phyloP scores from a whole-genome alignment of 2,888 invertebrate species.

The Odontocerum albicorne region DNA sequence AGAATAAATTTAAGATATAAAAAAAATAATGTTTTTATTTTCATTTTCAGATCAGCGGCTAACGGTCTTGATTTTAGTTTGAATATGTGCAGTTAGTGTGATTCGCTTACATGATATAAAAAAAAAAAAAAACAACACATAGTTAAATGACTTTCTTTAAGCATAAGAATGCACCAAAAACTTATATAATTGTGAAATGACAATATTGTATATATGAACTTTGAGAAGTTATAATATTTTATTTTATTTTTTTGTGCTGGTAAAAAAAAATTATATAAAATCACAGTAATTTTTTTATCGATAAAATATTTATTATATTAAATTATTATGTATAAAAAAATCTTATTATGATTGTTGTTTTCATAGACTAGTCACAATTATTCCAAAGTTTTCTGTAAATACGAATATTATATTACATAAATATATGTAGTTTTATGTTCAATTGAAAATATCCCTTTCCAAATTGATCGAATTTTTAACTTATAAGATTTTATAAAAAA shows the following conservation, averaged over 20 bases:
- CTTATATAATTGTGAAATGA: neutral
- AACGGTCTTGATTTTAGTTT: no score
- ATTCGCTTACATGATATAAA: neutral
- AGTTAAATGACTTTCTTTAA: neutral
- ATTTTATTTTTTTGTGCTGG: neutral
- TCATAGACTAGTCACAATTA: neutral
- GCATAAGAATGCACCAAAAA: no score
- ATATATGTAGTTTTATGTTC: no score
- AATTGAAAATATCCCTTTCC: no score
- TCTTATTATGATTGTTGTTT: neutral
- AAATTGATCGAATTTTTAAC: no score
- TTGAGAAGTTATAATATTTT: no score
- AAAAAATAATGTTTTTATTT: no score
- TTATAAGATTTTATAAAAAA: no score
- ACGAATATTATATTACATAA: no score
- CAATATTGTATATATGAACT: neutral
- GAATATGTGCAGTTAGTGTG: neutral
- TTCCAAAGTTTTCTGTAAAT: neutral
- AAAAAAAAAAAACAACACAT: neutral
- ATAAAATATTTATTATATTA: neutral
- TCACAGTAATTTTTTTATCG: neutral
- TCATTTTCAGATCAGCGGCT: no score
- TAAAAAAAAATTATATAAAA: neutral
- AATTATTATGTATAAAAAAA: neutral
- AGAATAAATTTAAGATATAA: no score